These are phyloP conservation scores for Ennomos erosarius DNA, from an alignment of 2,888 invertebrate genomes.

Conservation along the genomic window DNA sequence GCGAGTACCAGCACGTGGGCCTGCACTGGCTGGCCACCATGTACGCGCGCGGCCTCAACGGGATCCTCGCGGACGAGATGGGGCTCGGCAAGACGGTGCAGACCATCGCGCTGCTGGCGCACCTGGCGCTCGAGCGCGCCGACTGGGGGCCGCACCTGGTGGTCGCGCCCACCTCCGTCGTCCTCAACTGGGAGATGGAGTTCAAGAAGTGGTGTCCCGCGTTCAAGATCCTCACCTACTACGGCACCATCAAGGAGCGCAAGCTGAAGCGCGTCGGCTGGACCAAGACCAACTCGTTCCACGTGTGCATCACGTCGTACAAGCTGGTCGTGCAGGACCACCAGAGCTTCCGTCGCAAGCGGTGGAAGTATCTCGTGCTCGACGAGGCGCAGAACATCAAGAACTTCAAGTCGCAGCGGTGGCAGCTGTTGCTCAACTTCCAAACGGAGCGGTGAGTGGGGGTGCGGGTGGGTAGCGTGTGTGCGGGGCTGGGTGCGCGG, in stretches of 20 bases:
- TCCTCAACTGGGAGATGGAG: conserved; percentile 99
- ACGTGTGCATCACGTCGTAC: conserved; percentile 98
- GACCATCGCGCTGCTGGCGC: conserved; percentile 97
- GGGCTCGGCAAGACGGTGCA: conserved; percentile 99
- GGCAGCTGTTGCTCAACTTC: conserved; percentile 98
- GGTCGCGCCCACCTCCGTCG: conserved; percentile 99
- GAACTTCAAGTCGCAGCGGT: conserved; percentile 99
- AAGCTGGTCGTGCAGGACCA: conserved; percentile 99
- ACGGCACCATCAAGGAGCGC: conserved; percentile 98
- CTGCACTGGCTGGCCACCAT: conserved; percentile 98
- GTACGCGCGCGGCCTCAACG: conserved; percentile 97
- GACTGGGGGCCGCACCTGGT: conserved; percentile 99
- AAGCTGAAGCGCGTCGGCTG: conserved; percentile 96
- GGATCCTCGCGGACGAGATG: conserved; percentile 98
- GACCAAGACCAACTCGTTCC: conserved; percentile 99
- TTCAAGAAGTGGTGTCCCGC: conserved; percentile 99
- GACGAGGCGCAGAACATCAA: conserved; percentile 99
- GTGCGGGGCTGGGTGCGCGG: too few species aligned
- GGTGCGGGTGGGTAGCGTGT: background rate
- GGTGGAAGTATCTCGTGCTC: conserved; percentile 99
- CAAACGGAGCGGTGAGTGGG: conserved; percentile 92
- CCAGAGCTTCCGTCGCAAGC: conserved; percentile 97
- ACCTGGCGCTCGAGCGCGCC: conserved; percentile 95
- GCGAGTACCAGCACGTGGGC: conserved; percentile 99
- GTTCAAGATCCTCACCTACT: conserved; percentile 99